Evolutionary conservation across 2,113 vertebrate species (phyloP), one percentile per base, ranked within the genome.

Genomic region (Diadophis punctatus): DNA sequence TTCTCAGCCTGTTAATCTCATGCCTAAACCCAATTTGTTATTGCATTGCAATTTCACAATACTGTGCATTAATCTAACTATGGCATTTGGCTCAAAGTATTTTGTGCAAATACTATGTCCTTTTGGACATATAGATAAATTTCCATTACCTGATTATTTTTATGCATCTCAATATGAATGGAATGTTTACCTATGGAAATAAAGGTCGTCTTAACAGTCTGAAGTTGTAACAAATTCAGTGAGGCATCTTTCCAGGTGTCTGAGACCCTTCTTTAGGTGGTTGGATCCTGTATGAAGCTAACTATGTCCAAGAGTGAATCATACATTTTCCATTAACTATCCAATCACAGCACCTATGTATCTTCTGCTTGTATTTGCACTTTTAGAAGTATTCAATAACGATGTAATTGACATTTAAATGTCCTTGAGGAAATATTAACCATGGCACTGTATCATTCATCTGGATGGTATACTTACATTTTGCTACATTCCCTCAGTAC

Each of bases 41-140:
- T 4, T 2, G 0, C 0, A 0, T 68, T 87, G 0, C 60, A 20
- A 23, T 1, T 7, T 4, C 89, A 0, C 52, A 0, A 0, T 1
- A 0, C 0, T 5, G 48, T 0, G 0, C 0, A 48, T 0, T 14
- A n/a, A 63, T 63, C 27, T 63, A 0, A 30, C 23, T 68, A 52
- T 74, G 80, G 85, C 0, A 86, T 25, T 85, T 68, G 22, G 55
- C 5, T 49, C 53, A 0, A 1, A 23, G 18, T 3, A 18, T 22
- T 39, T 8, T 30, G 30, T 0, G 0, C 10, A 6, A 46, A 22
- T 8, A 22, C 6, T 20, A 22, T 80, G 18, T 80, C 74, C n/a
- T 43, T 80, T 55, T 87, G 23, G 11, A 91, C 87, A 88, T 49
- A 4, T 58, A 11, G 14, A 23, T 4, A 49, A 27, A 46, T 30